phyloP scores from a whole-genome alignment of 2,113 vertebrate genomes.

The Chroicocephalus ridibundus region DNA sequence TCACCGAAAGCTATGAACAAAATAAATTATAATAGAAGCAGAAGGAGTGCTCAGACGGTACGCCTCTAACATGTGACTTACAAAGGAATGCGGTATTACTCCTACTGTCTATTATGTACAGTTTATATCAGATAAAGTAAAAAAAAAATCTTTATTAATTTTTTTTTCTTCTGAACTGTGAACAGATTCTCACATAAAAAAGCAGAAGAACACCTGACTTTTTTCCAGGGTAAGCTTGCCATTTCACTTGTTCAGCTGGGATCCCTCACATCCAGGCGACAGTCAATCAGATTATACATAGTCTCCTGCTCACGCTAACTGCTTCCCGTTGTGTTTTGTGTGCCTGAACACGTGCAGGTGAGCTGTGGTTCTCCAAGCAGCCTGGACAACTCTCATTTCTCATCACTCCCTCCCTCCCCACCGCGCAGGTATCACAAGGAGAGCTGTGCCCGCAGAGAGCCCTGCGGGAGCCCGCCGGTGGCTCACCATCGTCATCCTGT shows the following conservation, averaged over 20 bases:
- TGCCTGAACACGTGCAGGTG: background rate
- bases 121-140: background rate
- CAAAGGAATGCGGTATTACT: background rate
- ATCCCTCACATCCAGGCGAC: background rate
- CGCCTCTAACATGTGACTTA: background rate
- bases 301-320: background rate
- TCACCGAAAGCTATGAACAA: slow-evolving; percentile 29
- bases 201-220: background rate
- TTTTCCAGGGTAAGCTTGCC: background rate
- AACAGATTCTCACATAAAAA: background rate
- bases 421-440: fast-evolving
- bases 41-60: slow-evolving; percentile 8
- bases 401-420: background rate
- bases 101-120: background rate
- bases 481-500: too few relatives aligned
- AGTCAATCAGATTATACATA: background rate
- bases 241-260: background rate
- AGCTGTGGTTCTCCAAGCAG: background rate
- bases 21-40: slow-evolving; percentile 33
- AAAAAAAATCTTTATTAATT: background rate
- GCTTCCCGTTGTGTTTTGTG: background rate
- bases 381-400: background rate
- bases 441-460: background rate
- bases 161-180: background rate
- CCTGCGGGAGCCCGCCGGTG: background rate